Conservation (phyloP, 2,797 vertebrate species). For the Malacoraja senta region DNA sequence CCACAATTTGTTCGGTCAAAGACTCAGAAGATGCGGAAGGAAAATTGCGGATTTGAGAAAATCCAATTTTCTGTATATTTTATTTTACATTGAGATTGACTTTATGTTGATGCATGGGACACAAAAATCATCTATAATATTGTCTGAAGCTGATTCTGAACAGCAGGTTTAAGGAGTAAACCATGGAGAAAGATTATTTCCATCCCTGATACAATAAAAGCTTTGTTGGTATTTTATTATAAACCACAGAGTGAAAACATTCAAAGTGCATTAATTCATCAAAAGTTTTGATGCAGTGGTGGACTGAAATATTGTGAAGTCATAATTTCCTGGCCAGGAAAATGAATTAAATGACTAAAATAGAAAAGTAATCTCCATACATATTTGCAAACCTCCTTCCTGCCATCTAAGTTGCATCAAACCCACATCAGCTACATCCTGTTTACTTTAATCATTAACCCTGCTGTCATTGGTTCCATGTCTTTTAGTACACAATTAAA, state of each 20-base stretch:
- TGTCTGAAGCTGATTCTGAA: not conserved
- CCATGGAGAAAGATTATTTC: not conserved
- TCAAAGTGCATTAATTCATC: constrained; percentile 18
- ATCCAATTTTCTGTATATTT: too few species aligned
- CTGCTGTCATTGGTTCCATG: not conserved
- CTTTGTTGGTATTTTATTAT: not conserved
- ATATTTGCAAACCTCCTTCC: not conserved
- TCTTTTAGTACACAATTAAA: not conserved
- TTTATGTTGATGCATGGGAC: too few species aligned
- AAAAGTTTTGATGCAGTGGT: not conserved
- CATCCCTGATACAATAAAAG: not conserved
- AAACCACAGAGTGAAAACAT: not conserved
- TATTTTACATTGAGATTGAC: too few species aligned
- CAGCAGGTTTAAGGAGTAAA: not conserved
- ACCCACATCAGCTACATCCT: not conserved
- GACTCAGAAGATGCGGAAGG: too few species aligned
- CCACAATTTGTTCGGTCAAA: too few species aligned
- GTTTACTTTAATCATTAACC: not conserved
- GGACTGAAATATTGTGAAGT: not conserved
- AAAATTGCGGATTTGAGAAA: too few species aligned
- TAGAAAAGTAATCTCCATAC: not conserved
- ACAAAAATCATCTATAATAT: not conserved
- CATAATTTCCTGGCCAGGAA: not conserved
- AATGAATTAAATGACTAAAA: not conserved
- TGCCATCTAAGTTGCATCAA: not conserved